Evolutionary conservation across 2,888 invertebrate genomes (phyloP).

Genomic region (Pammene aurita): DNA sequence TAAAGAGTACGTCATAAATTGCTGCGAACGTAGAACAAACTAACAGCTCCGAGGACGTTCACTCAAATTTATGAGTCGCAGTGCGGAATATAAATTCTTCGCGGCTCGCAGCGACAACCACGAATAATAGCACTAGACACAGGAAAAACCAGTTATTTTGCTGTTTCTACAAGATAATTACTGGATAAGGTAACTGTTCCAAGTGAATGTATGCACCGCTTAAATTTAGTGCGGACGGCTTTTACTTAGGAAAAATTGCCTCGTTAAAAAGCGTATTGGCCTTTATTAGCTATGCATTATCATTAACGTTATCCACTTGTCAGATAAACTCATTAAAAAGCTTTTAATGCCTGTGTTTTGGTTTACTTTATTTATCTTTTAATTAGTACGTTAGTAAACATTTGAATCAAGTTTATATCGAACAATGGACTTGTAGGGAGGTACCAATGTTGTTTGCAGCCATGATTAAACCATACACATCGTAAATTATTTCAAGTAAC

Average conservation of each 20-base stretch:
- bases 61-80: constrained; percentile 81
- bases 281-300: neutral
- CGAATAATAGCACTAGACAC: constrained; percentile 65
- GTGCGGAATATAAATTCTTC: constrained; percentile 80
- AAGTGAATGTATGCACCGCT: constrained; percentile 19
- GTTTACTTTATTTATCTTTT: no score
- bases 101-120: constrained; percentile 63
- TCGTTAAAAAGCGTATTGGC: neutral
- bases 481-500: no score
- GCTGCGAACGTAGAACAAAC: constrained; percentile 69
- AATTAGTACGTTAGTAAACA: no score
- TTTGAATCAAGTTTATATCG: no score
- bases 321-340: no score
- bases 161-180: constrained; percentile 45
- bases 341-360: no score
- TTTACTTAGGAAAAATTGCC: neutral
- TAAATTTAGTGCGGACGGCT: neutral
- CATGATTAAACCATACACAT: no score
- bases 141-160: constrained; percentile 42
- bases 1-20: constrained; percentile 72
- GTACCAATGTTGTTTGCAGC: no score
- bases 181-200: constrained; percentile 26
- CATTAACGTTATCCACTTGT: no score
- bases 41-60: constrained; percentile 70
- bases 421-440: no score